Conservation (phyloP, 2,888 invertebrate genomes). For the Sarcophaga carnaria region DNA sequence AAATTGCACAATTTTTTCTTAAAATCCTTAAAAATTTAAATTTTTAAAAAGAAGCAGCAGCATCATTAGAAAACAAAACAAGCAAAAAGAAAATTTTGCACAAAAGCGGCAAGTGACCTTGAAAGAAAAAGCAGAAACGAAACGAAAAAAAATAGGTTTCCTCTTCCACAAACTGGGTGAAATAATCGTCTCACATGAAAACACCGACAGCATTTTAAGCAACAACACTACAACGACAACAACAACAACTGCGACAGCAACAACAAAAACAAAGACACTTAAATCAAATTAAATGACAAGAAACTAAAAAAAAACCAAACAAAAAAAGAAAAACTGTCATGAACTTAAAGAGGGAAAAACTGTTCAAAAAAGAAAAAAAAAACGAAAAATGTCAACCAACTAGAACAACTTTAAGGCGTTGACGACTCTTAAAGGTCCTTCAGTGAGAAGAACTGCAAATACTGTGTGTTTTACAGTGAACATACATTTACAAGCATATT, state of each 20-base stretch:
- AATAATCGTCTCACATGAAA: background rate
- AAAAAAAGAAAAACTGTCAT: slow-evolving; percentile 5
- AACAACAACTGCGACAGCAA: slow-evolving; percentile 2
- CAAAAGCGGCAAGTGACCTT: slow-evolving; percentile 42
- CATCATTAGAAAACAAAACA: background rate
- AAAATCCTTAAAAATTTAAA: slow-evolving; percentile 11
- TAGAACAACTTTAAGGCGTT: background rate
- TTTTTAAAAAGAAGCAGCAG: slow-evolving; percentile 3
- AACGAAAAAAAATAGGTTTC: background rate
- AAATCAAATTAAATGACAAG: slow-evolving; percentile 48
- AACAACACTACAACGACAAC: background rate
- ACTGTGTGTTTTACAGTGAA: background rate
- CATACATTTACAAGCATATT: background rate
- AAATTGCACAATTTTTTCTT: slow-evolving; percentile 47
- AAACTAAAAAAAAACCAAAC: background rate
- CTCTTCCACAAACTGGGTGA: background rate
- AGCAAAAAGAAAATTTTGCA: background rate
- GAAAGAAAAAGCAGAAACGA: slow-evolving; percentile 14
- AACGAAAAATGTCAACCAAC: background rate
- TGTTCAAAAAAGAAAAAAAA: background rate
- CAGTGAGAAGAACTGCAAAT: background rate
- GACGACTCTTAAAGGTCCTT: background rate
- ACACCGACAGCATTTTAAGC: background rate
- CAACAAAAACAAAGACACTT: slow-evolving; percentile 8
- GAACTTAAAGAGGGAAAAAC: slow-evolving; percentile 1